phyloP scores from a whole-genome alignment of 2,113 vertebrate species.

The Toxotes jaculatrix region DNA sequence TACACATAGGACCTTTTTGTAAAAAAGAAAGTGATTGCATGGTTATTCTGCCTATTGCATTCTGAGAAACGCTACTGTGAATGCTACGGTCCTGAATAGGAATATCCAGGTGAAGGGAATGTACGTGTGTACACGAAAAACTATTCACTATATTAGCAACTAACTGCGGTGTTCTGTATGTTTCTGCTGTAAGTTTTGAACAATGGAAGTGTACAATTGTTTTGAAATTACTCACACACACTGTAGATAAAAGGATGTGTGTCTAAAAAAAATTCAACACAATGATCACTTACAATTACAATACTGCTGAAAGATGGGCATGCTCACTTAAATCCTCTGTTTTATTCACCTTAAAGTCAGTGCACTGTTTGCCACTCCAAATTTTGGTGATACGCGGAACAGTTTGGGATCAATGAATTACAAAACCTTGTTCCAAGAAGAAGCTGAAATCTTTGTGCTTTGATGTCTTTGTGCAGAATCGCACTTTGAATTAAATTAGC shows the following conservation, averaged over 20 bases:
- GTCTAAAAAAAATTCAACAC: background rate
- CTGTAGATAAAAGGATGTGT: background rate
- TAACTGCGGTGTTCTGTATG: background rate
- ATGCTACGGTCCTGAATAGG: background rate
- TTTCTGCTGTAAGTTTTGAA: background rate
- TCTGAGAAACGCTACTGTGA: background rate
- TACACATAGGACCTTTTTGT: background rate
- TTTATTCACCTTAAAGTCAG: background rate
- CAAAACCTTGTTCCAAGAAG: constrained; percentile 32
- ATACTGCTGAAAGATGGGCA: background rate
- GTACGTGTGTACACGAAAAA: background rate
- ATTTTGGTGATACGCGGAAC: background rate
- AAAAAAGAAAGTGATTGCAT: background rate
- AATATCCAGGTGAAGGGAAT: background rate
- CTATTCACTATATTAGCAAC: background rate
- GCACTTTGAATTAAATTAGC: constrained; percentile 65
- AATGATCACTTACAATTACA: background rate
- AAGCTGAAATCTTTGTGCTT: constrained; percentile 53
- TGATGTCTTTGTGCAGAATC: constrained; percentile 28
- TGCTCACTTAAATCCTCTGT: background rate
- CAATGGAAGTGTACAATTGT: background rate
- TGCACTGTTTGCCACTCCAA: background rate
- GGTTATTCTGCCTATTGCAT: background rate
- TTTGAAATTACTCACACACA: background rate
- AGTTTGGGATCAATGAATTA: constrained; percentile 21